Base-by-base conservation (phyloP, 2,888 invertebrate genomes). In the Mesorhabditis belari region DNA sequence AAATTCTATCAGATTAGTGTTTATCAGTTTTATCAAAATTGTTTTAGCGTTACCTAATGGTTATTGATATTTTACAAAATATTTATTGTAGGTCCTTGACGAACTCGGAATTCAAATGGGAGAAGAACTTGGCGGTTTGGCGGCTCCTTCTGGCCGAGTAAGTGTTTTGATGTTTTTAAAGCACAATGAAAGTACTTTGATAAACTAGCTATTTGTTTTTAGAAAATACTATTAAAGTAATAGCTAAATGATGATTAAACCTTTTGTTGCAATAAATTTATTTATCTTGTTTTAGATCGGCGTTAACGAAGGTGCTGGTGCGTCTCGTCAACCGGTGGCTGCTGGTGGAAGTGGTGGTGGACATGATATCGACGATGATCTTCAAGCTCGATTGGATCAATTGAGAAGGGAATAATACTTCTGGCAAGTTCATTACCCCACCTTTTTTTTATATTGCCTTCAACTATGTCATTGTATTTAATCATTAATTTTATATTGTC, bases 21-120 rank as follows among this genome's bases (percentile, higher is more conserved):
- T 35, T n/a, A n/a, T n/a, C n/a, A n/a, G n/a, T n/a, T n/a, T n/a
- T n/a, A n/a, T n/a, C n/a, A n/a, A n/a, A n/a, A n/a, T n/a, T n/a
- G n/a, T n/a, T n/a, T n/a, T n/a, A n/a, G n/a, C n/a, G n/a, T n/a
- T n/a, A n/a, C n/a, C n/a, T n/a, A n/a, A n/a, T n/a, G n/a, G n/a
- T n/a, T n/a, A n/a, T n/a, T n/a, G n/a, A n/a, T n/a, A n/a, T n/a
- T n/a, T n/a, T 35, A 2, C n/a, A 35, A 35, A 24, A 44, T 49
- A n/a, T 4, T 29, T 57, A 58, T 49, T 70, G 2, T 93, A 98
- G 87, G 94, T 98, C 59, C 85, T 98, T 76, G 96, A 98, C 83
- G 98, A 98, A 85, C 85, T 98, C 73, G 96, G 98, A 28, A 86
- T 98, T 66, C 94, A 96, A 84, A 85, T 98, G 78, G 90, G 88